Evolutionary conservation across 2,888 invertebrate species (phyloP).

Genomic region (Amphipyra tragopoginis): DNA sequence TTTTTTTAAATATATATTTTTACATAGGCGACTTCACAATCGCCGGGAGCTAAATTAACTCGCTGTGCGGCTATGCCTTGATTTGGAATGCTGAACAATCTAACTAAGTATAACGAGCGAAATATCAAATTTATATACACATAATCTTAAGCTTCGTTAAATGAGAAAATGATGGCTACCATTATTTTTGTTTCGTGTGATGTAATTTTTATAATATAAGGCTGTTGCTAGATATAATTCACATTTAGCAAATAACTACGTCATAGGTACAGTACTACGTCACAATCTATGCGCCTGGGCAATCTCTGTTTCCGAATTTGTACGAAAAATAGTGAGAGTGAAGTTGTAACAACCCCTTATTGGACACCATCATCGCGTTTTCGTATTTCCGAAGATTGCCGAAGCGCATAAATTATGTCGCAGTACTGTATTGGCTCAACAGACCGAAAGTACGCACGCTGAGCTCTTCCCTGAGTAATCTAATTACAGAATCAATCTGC

Average conservation of each 20-base stretch:
- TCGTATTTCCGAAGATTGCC: too few species aligned
- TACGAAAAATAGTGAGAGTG: too few species aligned
- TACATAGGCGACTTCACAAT: conserved; percentile 13
- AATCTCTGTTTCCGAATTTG: too few species aligned
- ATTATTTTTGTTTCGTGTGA: conserved; percentile 6
- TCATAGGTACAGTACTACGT: too few species aligned
- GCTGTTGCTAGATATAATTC: background rate
- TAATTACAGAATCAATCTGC: too few species aligned
- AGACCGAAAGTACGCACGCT: too few species aligned
- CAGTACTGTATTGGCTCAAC: too few species aligned
- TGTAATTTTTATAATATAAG: background rate
- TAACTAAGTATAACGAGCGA: conserved; percentile 47
- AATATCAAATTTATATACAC: conserved; percentile 50
- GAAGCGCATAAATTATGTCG: too few species aligned
- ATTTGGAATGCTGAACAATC: conserved; percentile 56
- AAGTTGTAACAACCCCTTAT: too few species aligned
- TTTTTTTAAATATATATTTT: conserved; percentile 4
- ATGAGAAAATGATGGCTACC: conserved; percentile 16
- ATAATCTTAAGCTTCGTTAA: conserved; percentile 27
- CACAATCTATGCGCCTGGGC: too few species aligned
- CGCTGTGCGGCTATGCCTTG: conserved; percentile 24
- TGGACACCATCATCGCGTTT: too few species aligned
- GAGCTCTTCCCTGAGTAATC: too few species aligned
- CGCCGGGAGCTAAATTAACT: conserved; percentile 1
- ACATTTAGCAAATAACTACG: background rate